These are phyloP conservation scores for Acrocephalus kingi DNA, from an alignment of 2,113 vertebrate genomes.

Conservation along the genomic window DNA sequence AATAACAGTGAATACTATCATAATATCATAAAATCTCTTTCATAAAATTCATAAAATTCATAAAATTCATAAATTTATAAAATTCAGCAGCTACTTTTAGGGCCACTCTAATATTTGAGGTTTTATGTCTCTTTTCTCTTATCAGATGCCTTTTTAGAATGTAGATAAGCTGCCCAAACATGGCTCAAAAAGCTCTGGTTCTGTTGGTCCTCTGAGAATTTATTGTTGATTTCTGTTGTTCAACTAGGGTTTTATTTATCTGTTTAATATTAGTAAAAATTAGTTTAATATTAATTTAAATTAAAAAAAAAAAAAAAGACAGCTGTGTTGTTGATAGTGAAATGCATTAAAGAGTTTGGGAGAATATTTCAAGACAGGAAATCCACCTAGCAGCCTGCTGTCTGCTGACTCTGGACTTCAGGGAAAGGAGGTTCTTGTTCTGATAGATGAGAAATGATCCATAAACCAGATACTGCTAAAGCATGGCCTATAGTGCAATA, in stretches of 20 bases:
- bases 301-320: not conserved
- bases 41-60: not conserved
- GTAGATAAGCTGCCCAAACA: not conserved
- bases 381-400: not conserved
- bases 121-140: not conserved
- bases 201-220: not conserved
- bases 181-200: not conserved
- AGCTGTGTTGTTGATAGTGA: not conserved
- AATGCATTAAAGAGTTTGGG: not conserved
- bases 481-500: not conserved
- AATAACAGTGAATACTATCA: not conserved
- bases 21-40: not conserved
- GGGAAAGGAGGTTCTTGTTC: not conserved
- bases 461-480: not conserved
- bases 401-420: not conserved
- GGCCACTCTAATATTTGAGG: not conserved
- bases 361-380: not conserved
- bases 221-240: not conserved
- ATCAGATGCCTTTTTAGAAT: not conserved
- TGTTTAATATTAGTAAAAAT: not conserved
- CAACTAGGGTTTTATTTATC: rapidly evolving
- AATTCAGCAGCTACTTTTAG: not conserved
- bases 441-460: not conserved
- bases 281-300: not conserved
- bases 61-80: not conserved